phyloP scores from a whole-genome alignment of 2,888 invertebrate genomes.

The Apamea sordens region DNA sequence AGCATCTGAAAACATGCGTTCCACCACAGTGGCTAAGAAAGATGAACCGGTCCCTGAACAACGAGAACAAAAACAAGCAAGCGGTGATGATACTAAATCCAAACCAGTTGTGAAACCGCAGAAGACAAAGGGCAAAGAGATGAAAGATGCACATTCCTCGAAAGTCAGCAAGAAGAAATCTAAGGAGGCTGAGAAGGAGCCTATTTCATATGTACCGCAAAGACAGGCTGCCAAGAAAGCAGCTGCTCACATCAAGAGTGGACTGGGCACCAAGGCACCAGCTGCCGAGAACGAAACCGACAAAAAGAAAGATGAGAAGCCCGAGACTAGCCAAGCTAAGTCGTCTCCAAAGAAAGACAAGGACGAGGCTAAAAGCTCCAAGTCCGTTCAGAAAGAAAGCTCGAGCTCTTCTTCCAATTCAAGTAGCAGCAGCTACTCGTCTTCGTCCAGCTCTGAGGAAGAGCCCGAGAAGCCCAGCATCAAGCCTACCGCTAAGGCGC shows the following conservation, averaged over 20 bases:
- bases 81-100: conserved; percentile 80
- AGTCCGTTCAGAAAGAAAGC: conserved; percentile 80
- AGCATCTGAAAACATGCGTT: conserved; percentile 96
- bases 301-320: conserved; percentile 84
- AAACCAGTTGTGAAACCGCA: conserved; percentile 78
- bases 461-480: conserved; percentile 84
- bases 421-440: conserved; percentile 90
- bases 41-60: conserved; percentile 78
- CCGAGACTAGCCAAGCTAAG: conserved; percentile 73
- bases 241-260: conserved; percentile 96
- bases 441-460: conserved; percentile 91
- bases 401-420: conserved; percentile 89
- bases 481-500: conserved; percentile 85
- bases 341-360: conserved; percentile 88
- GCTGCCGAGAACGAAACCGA: conserved; percentile 81
- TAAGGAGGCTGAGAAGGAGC: conserved; percentile 92
- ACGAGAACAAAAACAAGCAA: conserved; percentile 72
- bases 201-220: conserved; percentile 96
- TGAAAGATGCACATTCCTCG: conserved; percentile 77
- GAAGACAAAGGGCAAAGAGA: conserved; percentile 86
- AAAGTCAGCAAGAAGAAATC: conserved; percentile 87
- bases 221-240: conserved; percentile 97
- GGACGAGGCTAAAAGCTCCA: conserved; percentile 83
- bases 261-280: conserved; percentile 91
- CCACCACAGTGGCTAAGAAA: conserved; percentile 90